Base-by-base conservation (phyloP, 2,113 vertebrate genomes). In the Pelecanus crispus region DNA sequence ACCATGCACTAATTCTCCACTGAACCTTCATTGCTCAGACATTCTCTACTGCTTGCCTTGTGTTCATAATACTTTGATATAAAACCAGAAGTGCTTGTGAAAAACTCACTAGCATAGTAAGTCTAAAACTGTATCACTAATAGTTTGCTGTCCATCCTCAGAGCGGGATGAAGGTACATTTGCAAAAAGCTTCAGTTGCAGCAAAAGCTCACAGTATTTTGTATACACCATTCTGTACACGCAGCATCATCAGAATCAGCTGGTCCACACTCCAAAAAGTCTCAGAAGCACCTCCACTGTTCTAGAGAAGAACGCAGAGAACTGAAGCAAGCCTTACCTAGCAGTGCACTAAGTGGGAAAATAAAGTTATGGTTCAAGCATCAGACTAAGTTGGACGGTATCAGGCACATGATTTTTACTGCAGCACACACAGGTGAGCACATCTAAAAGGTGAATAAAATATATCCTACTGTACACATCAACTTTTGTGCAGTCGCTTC, bases 391-490 rank as follows among this genome's bases (percentile, higher is more conserved):
- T 10, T 26, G 72, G 95, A 95, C 90, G 94, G 78, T 92, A 94
- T 89, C 95, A 98, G 97, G 96, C 96, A 97, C 93, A 6, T 78
- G 75, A 78, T 92, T 97, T 91, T 95, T 90, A 93, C 82, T 55
- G 31, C 58, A 87, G 77, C 80, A 59, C 73, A 68, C 3, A 3
- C 1, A 84, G 56, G 36, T 40, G 55, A 94, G 88, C 86, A 87
- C 53, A 77, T 89, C 78, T 93, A 91, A 90, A 92, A 97, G 92
- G 88, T 40, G 26, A 97, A 74, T 93, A 92, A 97, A 97, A 94
- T 75, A 94, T 73, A 65, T 82, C 93, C 96, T 94, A 72, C 79
- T 94, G 90, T 83, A 97, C 95, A 94, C 10, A 31, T 2, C 6
- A 16, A 74, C 88, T 94, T 59, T 65, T 0, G 0, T 50, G 59